These are phyloP conservation scores for Lateolabrax maculatus DNA, from an alignment of 2,797 vertebrate species.

Conservation along the genomic window DNA sequence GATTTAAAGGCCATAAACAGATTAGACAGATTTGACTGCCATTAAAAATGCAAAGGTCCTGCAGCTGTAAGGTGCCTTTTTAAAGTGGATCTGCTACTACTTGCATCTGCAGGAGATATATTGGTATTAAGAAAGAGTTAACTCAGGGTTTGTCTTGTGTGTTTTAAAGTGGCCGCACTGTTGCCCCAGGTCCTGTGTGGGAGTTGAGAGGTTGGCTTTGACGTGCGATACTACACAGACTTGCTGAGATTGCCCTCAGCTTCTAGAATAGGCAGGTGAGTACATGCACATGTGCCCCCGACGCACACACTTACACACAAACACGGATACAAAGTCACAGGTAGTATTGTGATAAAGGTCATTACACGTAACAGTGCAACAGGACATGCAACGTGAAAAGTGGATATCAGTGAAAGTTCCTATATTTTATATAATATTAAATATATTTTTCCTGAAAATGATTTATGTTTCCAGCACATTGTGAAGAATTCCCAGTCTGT, in stretches of 20 bases:
- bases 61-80: constrained; percentile 25
- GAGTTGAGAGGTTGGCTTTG: constrained; percentile 64
- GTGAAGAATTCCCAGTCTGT: constrained; percentile 13
- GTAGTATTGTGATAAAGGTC: constrained; percentile 4
- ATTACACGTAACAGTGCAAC: neutral
- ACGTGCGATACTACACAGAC: constrained; percentile 61
- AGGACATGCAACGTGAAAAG: neutral
- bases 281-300: constrained; percentile 67
- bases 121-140: constrained; percentile 59
- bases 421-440: neutral
- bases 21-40: neutral
- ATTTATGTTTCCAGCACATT: neutral
- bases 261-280: constrained; percentile 75
- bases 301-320: constrained; percentile 31
- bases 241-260: constrained; percentile 40
- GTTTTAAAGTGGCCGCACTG: constrained; percentile 70
- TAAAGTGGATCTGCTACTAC: constrained; percentile 64
- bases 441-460: neutral
- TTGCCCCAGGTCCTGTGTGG: constrained; percentile 73
- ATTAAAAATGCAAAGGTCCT: constrained; percentile 8
- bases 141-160: constrained; percentile 64
- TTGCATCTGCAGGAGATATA: constrained; percentile 54
- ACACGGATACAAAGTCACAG: constrained; percentile 33
- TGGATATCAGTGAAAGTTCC: neutral
- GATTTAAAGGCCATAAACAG: neutral